Base-by-base conservation (phyloP, 2,113 vertebrate species). In the Murina feae region DNA sequence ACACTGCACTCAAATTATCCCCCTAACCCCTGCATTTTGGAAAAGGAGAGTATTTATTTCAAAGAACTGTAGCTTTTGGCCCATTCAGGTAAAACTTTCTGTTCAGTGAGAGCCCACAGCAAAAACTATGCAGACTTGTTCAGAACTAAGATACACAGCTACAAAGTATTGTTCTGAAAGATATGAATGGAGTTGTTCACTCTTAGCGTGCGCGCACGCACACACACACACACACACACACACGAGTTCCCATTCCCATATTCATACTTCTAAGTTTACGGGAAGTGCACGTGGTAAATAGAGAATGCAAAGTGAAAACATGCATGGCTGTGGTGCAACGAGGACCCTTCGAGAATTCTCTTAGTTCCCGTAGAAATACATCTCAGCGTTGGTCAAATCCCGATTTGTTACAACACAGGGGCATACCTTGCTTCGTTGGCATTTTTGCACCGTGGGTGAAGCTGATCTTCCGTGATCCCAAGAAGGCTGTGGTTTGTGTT, bases 1-100 rank as follows among this genome's bases (percentile, higher is more conserved):
- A 58, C 2, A 0, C 44, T 82, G 5, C 35, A 53, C 30, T 95
- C 79, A 91, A 63, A 72, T 60, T 90, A 96, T 93, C 66, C 81
- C 86, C 20, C 42, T 92, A 55, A 80, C 55, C 58, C 11, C 8
- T 42, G 47, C 84, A 75, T 86, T 91, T 93, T 39, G 66, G 58
- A 79, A 94, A 80, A 94, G 25, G 75, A 51, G 44, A 47, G 9
- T 79, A 25, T 92, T 94, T 79, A 25, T 92, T 94, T 91, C 0
- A 1, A 89, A 90, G 83, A 96, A 93, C 6, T 16, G 4, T 20
- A 51, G 49, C 37, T 75, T 42, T 83, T 69, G 79, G 49, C 58
- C 65, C 60, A 72, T 65, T 94, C 58, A 63, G 58, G 78, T 51
- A 78, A 85, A 94, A 80, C 39, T 87, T 79, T 37, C 53, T 53